phyloP scores from a whole-genome alignment of 1,140 invertebrate genomes.

The Papilio glaucus region DNA sequence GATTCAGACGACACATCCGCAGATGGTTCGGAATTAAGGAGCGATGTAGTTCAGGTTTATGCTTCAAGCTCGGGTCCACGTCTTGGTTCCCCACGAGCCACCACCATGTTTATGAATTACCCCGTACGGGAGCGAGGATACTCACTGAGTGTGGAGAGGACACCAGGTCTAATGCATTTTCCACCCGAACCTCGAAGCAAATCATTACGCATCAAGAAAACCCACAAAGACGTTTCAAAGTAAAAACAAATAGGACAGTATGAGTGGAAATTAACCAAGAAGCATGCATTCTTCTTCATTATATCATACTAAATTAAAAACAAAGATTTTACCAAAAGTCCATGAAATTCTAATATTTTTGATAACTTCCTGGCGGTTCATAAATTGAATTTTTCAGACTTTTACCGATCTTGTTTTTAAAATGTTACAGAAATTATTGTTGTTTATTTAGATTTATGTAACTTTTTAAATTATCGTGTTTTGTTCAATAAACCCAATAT shows the following conservation, averaged over 20 bases:
- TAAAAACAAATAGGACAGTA: constrained; percentile 40
- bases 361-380: neutral
- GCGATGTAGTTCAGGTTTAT: constrained; percentile 53
- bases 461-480: neutral
- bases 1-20: constrained; percentile 56
- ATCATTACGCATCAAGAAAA: constrained; percentile 65
- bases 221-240: constrained; percentile 47
- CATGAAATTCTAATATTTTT: no score
- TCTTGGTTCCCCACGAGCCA: constrained; percentile 48
- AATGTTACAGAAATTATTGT: neutral
- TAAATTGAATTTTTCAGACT: neutral
- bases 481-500: neutral
- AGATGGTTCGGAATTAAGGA: constrained; percentile 59
- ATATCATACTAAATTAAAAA: no score
- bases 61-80: constrained; percentile 46
- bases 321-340: no score
- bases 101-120: constrained; percentile 47
- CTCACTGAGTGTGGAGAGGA: constrained; percentile 62
- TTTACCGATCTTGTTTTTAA: neutral
- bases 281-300: constrained; percentile 2
- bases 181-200: constrained; percentile 65
- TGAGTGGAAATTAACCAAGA: constrained; percentile 3
- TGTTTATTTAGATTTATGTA: neutral
- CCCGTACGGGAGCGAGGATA: constrained; percentile 59
- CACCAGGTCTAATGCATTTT: constrained; percentile 51